Evolutionary conservation across 2,888 invertebrate genomes (phyloP).

Genomic region (Syritta pipiens): DNA sequence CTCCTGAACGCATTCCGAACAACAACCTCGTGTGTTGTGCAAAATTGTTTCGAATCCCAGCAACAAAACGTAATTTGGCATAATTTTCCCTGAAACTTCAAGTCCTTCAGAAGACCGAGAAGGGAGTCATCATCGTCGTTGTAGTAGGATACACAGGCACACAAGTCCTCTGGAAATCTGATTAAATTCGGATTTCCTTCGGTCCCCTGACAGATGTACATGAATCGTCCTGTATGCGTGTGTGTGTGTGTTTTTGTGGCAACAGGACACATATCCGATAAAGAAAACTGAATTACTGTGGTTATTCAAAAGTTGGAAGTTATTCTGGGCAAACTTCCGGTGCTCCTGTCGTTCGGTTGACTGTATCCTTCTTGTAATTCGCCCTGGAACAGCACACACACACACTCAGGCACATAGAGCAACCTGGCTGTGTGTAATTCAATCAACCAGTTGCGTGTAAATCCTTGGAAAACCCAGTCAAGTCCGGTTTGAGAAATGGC

Average conservation of each 20-base stretch:
- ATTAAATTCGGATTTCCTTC: slow-evolving; percentile 52
- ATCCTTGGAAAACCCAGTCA: not conserved
- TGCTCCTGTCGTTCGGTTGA: not conserved
- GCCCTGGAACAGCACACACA: no score
- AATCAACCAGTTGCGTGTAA: slow-evolving; percentile 61
- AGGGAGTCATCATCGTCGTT: no score
- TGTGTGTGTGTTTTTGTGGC: not conserved
- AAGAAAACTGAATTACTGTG: slow-evolving; percentile 32
- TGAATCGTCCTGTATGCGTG: not conserved
- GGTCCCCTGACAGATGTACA: slow-evolving; percentile 2
- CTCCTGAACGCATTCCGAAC: no score
- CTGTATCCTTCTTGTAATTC: not conserved
- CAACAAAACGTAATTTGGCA: no score
- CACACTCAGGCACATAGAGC: not conserved
- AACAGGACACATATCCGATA: not conserved
- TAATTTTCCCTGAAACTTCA: no score
- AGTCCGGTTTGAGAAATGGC: no score
- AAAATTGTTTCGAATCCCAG: no score
- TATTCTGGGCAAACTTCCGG: slow-evolving; percentile 25
- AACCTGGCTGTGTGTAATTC: slow-evolving; percentile 12
- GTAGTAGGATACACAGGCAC: no score
- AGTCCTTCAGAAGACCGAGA: no score
- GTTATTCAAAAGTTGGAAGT: slow-evolving; percentile 46
- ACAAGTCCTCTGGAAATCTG: slow-evolving; percentile 41
- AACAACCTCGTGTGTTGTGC: no score